Conservation (phyloP, 2,113 vertebrate genomes). For the Corythaixoides concolor region DNA sequence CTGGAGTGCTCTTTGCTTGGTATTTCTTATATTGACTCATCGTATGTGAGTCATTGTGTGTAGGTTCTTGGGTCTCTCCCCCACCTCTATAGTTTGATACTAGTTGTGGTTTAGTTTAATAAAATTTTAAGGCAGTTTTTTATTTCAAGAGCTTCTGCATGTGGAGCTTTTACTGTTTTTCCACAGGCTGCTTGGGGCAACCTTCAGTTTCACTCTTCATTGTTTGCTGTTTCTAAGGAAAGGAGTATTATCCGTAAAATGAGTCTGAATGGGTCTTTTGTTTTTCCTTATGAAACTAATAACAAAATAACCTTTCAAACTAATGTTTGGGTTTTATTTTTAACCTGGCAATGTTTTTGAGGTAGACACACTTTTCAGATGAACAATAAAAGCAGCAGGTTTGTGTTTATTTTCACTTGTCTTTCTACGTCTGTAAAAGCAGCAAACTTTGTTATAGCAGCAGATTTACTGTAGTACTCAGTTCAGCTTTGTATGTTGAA, state of each 20-base stretch:
- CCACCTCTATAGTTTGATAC: neutral
- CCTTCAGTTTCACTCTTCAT: neutral
- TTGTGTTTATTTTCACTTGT: neutral
- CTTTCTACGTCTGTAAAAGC: neutral
- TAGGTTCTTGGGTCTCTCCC: neutral
- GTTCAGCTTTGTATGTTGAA: neutral
- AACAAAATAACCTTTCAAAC: neutral
- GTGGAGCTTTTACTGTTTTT: neutral
- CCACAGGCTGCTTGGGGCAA: neutral
- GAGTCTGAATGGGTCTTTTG: neutral
- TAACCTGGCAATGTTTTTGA: neutral
- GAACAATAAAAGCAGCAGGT: neutral
- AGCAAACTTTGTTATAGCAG: neutral
- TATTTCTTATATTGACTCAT: neutral
- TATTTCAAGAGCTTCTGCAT: neutral
- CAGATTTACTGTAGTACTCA: neutral
- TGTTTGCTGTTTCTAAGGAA: conserved; percentile 25
- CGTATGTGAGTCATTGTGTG: neutral
- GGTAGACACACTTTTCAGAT: neutral
- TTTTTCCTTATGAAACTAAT: neutral
- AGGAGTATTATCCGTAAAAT: neutral
- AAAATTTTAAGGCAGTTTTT: neutral
- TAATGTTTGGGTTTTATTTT: neutral
- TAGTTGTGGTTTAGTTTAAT: neutral
- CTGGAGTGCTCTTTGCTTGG: neutral